Conservation (phyloP, 2,113 vertebrate species). For the Cheilinus undulatus region DNA sequence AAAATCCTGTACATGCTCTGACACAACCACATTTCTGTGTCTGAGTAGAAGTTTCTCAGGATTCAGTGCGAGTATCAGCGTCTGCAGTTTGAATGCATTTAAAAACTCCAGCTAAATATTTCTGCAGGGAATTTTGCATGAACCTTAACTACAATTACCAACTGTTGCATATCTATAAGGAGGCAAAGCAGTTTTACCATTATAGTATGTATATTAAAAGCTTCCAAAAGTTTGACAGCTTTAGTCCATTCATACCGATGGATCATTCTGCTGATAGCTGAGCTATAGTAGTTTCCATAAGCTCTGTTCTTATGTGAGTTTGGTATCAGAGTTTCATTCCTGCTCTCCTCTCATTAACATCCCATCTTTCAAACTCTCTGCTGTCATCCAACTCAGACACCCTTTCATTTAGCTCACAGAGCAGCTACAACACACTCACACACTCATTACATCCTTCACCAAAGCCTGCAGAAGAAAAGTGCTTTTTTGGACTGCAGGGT, state of each 20-base stretch:
- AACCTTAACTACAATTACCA: no score
- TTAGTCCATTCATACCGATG: background rate
- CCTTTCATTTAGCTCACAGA: constrained; percentile 68
- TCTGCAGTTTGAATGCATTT: background rate
- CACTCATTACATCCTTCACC: constrained; percentile 48
- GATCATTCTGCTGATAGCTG: background rate
- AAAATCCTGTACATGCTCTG: background rate
- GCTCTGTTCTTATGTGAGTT: constrained; percentile 28
- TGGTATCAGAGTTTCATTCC: constrained; percentile 31
- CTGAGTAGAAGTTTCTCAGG: background rate
- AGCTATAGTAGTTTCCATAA: constrained; percentile 37
- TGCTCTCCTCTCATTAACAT: constrained; percentile 77
- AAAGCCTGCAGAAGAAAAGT: constrained; percentile 44
- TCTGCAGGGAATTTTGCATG: background rate
- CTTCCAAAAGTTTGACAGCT: no score
- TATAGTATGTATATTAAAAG: no score
- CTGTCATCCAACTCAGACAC: constrained; percentile 53
- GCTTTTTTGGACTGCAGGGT: constrained; percentile 43
- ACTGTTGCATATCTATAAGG: no score
- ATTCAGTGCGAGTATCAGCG: background rate
- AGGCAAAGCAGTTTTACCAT: no score
- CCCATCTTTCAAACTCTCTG: constrained; percentile 63
- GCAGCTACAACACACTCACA: constrained; percentile 34
- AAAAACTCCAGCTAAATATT: no score
- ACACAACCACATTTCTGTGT: background rate